Evolutionary conservation across 2,888 invertebrate species (phyloP), one percentile per base, ranked within the genome.

Genomic region (Griposia aprilina): DNA sequence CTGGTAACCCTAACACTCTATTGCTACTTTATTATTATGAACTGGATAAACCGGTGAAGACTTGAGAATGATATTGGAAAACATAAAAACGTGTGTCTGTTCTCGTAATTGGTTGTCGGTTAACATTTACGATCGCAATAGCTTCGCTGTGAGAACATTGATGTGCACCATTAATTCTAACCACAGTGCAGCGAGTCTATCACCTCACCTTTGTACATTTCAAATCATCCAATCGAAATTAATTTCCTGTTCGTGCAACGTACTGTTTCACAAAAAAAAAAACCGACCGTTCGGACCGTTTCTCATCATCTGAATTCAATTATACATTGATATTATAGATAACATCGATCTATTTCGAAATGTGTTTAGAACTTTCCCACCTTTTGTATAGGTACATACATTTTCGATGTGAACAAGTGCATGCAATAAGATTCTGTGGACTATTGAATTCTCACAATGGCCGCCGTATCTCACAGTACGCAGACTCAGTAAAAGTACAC

Each of bases 331-430:
- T 82, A 82, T 65, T 52, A n/a, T 13, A 67, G 84, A 80, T 74
- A 82, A 45, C 68, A 82, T 75, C 74, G 66, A 76, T 83, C 55
- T 62, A 80, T 87, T 82, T 81, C 74, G 68, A 83, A 82, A 83
- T 81, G 66, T 82, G 80, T 86, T 63, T 60, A 59, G 74, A 83
- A 87, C 87, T 89, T 91, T 92, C 91, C 90, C 89, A 90, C 83
- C 84, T 74, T 81, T 83, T 86, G 71, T 82, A 85, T 86, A n/a
- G n/a, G n/a, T n/a, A 84, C 80, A 86, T 88, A 89, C 72, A 66
- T 55, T 81, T 78, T 85, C 85, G 67, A 88, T 89, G 86, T 80
- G 89, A 91, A 90, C 82, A 78, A 83, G 80, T 83, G 82, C 55
- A 84, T 84, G 80, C 76, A 88, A 80, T 81, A 86, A 87, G 80